Evolutionary conservation across 2,888 invertebrate genomes (phyloP).

Genomic region (Mythimna ferrago): DNA sequence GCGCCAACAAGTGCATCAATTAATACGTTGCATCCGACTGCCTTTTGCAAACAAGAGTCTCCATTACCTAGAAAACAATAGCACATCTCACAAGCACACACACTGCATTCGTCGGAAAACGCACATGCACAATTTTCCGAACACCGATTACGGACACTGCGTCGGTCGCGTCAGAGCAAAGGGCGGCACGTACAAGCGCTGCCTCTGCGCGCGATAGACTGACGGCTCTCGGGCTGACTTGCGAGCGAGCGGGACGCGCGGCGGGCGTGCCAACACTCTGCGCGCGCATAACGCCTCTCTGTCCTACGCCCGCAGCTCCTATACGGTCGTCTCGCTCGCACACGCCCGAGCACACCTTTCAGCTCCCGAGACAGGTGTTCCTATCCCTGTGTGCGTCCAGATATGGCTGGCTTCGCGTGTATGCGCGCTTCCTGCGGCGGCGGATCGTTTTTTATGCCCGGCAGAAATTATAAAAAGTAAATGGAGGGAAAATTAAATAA

Average conservation of each 20-base stretch:
- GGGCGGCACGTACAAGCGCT: slow-evolving; percentile 85
- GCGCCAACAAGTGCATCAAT: slow-evolving; percentile 79
- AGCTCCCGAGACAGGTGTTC: slow-evolving; percentile 90
- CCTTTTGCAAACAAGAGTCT: slow-evolving; percentile 82
- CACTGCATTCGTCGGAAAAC: slow-evolving; percentile 89
- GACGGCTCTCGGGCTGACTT: slow-evolving; percentile 79
- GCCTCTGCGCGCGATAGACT: slow-evolving; percentile 90
- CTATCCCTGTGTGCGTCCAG: slow-evolving; percentile 86
- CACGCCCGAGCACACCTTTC: slow-evolving; percentile 89
- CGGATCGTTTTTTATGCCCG: slow-evolving; percentile 90
- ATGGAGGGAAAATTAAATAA: slow-evolving; percentile 91
- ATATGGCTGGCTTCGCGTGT: slow-evolving; percentile 77
- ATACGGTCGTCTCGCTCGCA: slow-evolving; percentile 78
- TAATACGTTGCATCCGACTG: slow-evolving; percentile 82
- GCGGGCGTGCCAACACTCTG: slow-evolving; percentile 87
- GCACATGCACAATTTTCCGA: slow-evolving; percentile 91
- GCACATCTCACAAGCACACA: slow-evolving; percentile 90
- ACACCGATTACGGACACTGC: slow-evolving; percentile 89
- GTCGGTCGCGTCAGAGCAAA: slow-evolving; percentile 88
- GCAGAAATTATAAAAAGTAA: slow-evolving; percentile 91
- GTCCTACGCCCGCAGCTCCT: slow-evolving; percentile 72
- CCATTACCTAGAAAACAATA: slow-evolving; percentile 90
- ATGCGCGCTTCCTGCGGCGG: slow-evolving; percentile 89
- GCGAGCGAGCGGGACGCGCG: slow-evolving; percentile 88
- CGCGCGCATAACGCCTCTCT: slow-evolving; percentile 86